Evolutionary conservation across 1,140 invertebrate species (phyloP), one percentile per base, ranked within the genome.

Genomic region (Lepidostoma basale): DNA sequence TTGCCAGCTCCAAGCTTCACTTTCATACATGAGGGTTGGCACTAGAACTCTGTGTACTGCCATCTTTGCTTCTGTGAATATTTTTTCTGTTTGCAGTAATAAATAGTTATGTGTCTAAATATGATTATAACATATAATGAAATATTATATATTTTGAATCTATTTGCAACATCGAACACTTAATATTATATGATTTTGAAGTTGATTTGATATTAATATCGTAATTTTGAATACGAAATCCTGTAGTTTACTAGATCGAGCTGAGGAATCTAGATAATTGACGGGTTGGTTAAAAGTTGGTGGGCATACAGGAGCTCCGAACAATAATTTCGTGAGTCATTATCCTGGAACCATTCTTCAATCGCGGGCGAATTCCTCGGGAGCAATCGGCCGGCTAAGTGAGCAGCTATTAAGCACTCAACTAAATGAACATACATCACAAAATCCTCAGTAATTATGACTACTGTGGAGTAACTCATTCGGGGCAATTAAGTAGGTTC

Each of bases 381-480:
- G n/a, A 40, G 39, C 14, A 23, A 47, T 20, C 22, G 45, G 6
- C 6, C 12, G 30, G 30, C 23, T 47, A 8, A 47, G 23, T 20
- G 16, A 5, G 36, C 26, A 14, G 18, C 28, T 36, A 14, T 52
- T 47, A 64, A 64, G 44, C 62, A 45, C 60, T 64, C 52, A 68
- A 67, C 49, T 67, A 60, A 60, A 68, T 18, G 44, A 45, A 39
- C 30, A 22, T 23, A 45, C 45, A 52, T 52, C 62, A 33, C 30
- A 36, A 64, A 52, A 52, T 58, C 49, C 36, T 54, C 52, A 26
- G 45, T 45, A 59, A 58, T 62, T 58, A 39, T 36, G 66, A 68
- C 66, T 68, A 62, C 66, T 68, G 66, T 68, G 42, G 56, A 67
- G 62, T 68, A 62, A 68, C 66, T 68, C 42, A 68, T 49, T 62